A percentile compares a stretch with the other conserved stretches of the same genome.
These are phyloP conservation scores for Stegana nigrithorax DNA, from an alignment of 2,888 invertebrate species.

Conservation along the genomic window DNA sequence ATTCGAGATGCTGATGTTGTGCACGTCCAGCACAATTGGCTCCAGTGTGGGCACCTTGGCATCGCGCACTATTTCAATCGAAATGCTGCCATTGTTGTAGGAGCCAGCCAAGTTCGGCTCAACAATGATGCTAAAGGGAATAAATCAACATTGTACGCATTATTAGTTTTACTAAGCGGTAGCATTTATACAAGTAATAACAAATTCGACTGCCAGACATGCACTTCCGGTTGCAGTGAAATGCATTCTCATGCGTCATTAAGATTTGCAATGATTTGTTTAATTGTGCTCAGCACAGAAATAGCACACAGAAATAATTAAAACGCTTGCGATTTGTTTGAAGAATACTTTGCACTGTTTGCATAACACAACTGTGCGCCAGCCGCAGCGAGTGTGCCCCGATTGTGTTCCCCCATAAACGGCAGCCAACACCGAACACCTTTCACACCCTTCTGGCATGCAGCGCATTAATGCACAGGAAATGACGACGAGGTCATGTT, in stretches of 20 bases:
- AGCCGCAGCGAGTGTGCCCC: no score
- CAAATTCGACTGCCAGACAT: neutral
- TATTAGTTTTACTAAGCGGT: neutral
- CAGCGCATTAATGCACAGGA: neutral
- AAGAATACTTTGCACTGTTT: neutral
- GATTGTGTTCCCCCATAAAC: no score
- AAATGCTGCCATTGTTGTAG: slow-evolving; percentile 62
- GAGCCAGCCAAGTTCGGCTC: slow-evolving; percentile 65
- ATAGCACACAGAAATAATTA: no score
- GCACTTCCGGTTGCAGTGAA: neutral
- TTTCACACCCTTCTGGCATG: no score
- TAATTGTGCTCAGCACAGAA: no score
- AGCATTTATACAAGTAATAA: no score
- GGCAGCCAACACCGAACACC: no score
- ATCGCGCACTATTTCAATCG: slow-evolving; percentile 63
- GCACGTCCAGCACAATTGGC: slow-evolving; percentile 66
- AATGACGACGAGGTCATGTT: no score
- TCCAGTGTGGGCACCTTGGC: slow-evolving; percentile 51
- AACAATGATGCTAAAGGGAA: slow-evolving; percentile 57
- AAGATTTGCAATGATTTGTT: no score
- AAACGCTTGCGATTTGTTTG: neutral
- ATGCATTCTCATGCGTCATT: no score
- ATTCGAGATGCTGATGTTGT: slow-evolving; percentile 65
- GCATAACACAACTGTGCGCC: no score
- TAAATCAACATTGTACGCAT: neutral